Percentiles rank a stretch among this genome's conserved stretches.
phyloP scores from a whole-genome alignment of 2,888 invertebrate species.

The Cephus rjabovi region DNA sequence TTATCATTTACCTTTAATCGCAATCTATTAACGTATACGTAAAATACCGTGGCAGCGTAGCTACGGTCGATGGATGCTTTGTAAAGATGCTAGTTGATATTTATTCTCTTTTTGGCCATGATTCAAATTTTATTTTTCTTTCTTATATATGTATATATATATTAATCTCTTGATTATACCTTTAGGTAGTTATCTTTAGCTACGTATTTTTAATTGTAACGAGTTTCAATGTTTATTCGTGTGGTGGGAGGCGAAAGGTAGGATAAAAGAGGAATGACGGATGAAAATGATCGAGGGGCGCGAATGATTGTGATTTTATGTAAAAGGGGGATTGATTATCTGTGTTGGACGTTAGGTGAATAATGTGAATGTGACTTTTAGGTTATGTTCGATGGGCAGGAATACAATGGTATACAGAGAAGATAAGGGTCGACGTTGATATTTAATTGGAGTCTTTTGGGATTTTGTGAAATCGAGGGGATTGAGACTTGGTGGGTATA shows the following conservation, averaged over 20 bases:
- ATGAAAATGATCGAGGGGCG: neutral
- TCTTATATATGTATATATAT: neutral
- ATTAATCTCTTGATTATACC: neutral
- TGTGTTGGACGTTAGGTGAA: too few species aligned
- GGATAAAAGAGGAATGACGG: neutral
- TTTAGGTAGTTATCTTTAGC: neutral
- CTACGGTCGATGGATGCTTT: neutral
- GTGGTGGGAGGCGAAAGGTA: neutral
- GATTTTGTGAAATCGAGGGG: neutral
- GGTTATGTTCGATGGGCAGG: too few species aligned
- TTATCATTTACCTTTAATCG: neutral
- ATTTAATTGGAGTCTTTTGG: neutral
- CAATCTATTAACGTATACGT: neutral
- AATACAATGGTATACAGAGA: neutral
- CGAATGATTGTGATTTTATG: neutral
- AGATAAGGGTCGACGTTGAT: neutral
- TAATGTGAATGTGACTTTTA: too few species aligned
- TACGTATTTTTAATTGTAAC: neutral
- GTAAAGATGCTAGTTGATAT: neutral
- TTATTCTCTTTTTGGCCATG: neutral
- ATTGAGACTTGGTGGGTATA: neutral
- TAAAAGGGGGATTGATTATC: neutral
- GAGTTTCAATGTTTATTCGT: neutral
- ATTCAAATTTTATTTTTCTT: neutral
- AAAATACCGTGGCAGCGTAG: neutral